Percentiles rank a stretch among this genome's conserved stretches.
These are phyloP conservation scores for Eubasilissa regina DNA, from an alignment of 1,140 invertebrate species.

Conservation along the genomic window DNA sequence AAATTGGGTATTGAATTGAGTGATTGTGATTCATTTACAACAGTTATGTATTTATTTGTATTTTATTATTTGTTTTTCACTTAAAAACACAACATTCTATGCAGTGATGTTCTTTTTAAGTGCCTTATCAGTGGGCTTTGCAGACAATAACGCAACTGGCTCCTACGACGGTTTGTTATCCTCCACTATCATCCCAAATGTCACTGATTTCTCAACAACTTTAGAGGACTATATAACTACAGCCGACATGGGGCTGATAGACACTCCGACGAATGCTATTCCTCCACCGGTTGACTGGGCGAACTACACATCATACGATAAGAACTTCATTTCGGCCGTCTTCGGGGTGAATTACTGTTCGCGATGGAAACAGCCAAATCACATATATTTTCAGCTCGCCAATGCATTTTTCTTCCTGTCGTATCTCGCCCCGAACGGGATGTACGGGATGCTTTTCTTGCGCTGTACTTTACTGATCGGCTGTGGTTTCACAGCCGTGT, in stretches of 20 bases:
- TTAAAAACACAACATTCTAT: slow-evolving; percentile 39
- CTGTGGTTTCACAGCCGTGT: slow-evolving; percentile 83
- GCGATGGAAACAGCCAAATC: slow-evolving; percentile 77
- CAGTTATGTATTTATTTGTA: background rate
- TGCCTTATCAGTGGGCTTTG: slow-evolving; percentile 55
- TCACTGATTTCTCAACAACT: slow-evolving; percentile 46
- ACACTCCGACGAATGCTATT: slow-evolving; percentile 43
- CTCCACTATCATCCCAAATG: slow-evolving; percentile 36
- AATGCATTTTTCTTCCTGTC: slow-evolving; percentile 87
- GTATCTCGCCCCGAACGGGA: slow-evolving; percentile 84
- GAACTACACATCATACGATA: slow-evolving; percentile 51
- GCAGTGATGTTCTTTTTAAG: slow-evolving; percentile 56
- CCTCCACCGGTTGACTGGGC: slow-evolving; percentile 49
- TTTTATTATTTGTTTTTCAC: slow-evolving; percentile 7
- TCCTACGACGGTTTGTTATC: slow-evolving; percentile 31
- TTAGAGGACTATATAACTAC: slow-evolving; percentile 47
- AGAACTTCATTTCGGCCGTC: slow-evolving; percentile 54
- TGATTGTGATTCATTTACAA: slow-evolving; percentile 24
- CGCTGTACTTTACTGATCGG: slow-evolving; percentile 83
- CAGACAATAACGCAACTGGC: slow-evolving; percentile 44
- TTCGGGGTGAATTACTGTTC: slow-evolving; percentile 71
- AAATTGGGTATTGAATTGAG: slow-evolving; percentile 6
- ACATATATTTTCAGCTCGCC: slow-evolving; percentile 87
- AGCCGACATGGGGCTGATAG: slow-evolving; percentile 51
- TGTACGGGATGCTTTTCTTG: slow-evolving; percentile 85